phyloP scores from a whole-genome alignment of 2,113 vertebrate genomes.

The Maccullochella peelii region DNA sequence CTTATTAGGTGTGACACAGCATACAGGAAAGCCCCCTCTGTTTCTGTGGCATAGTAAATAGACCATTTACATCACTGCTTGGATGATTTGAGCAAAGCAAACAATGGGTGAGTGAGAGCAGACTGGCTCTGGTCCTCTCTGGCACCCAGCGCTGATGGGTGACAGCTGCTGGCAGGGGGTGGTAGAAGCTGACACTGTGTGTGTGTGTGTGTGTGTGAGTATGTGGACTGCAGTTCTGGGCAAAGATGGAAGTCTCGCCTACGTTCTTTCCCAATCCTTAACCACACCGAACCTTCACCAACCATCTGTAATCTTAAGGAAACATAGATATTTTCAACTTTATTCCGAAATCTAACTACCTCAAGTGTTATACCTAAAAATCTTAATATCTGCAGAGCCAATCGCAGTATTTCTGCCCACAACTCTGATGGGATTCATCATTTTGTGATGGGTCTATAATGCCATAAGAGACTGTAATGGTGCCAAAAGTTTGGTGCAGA shows the following conservation, averaged over 20 bases:
- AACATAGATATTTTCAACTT: background rate
- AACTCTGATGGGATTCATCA: background rate
- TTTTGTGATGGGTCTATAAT: background rate
- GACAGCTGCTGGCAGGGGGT: conserved; percentile 66
- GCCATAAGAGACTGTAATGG: background rate
- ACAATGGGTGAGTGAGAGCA: conserved; percentile 44
- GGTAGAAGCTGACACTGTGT: conserved; percentile 46
- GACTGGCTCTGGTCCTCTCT: conserved; percentile 47
- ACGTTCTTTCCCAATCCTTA: background rate
- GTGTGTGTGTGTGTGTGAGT: conserved; percentile 21
- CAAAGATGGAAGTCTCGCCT: background rate
- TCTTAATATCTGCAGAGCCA: background rate
- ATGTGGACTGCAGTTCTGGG: conserved; percentile 1
- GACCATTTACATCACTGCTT: conserved; percentile 13
- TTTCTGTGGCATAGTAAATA: conserved; percentile 13
- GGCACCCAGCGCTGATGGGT: conserved; percentile 55
- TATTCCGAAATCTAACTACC: background rate
- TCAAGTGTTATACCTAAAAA: background rate
- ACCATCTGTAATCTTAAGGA: background rate
- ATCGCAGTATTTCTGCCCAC: background rate
- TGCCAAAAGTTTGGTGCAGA: conserved; percentile 5
- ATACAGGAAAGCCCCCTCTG: conserved; percentile 4
- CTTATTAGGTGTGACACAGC: conserved; percentile 22
- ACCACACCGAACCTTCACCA: background rate
- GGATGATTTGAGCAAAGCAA: conserved; percentile 22